These are phyloP conservation scores for Bilobella aurantiaca DNA, from an alignment of 1,140 invertebrate species.

Conservation along the genomic window DNA sequence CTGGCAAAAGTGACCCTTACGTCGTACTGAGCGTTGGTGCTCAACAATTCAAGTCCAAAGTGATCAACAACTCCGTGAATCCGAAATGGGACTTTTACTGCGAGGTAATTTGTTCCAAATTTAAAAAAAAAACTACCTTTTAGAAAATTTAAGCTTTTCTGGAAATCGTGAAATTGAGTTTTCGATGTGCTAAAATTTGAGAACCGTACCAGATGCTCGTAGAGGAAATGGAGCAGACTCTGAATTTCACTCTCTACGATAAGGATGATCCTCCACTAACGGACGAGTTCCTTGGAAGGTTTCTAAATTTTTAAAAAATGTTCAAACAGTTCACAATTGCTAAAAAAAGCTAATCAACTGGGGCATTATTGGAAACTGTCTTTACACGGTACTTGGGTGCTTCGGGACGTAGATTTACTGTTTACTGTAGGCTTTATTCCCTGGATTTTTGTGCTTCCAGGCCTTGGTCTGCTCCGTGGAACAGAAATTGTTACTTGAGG, in stretches of 20 bases:
- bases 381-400: no score
- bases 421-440: no score
- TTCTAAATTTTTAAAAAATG: no score
- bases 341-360: constrained; percentile 13
- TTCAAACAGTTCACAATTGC: background rate
- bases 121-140: background rate
- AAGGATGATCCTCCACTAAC: constrained; percentile 31
- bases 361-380: no score
- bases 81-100: constrained; percentile 91
- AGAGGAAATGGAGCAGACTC: constrained; percentile 33
- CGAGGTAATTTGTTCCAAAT: constrained; percentile 54
- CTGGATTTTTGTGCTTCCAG: constrained; percentile 47
- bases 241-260: constrained; percentile 31
- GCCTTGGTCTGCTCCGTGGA: constrained; percentile 58
- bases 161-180: background rate
- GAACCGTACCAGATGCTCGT: constrained; percentile 23
- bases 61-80: constrained; percentile 81
- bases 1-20: constrained; percentile 93
- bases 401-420: no score
- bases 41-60: constrained; percentile 74
- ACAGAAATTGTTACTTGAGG: constrained; percentile 57
- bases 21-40: constrained; percentile 75
- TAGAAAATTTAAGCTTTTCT: background rate
- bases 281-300: constrained; percentile 43
- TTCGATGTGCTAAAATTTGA: background rate